Evolutionary conservation across 2,888 invertebrate species (phyloP), one percentile per base, ranked within the genome.

Genomic region (Lapara coniferarum): DNA sequence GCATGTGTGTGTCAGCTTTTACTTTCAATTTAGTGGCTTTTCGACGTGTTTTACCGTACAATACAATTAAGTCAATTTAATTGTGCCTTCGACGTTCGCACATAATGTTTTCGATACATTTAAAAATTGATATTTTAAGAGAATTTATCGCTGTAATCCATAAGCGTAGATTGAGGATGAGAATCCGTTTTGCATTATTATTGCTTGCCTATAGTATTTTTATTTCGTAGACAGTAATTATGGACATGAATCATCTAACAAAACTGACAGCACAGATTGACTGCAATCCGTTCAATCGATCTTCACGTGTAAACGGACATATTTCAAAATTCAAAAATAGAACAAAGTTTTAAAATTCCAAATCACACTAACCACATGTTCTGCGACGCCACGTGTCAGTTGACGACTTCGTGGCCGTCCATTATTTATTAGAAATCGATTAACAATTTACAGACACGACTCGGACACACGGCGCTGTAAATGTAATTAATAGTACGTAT

Each of bases 11-110:
- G 78, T 82, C 79, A 72, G 87, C 89, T 92, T 90, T 92, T 91
- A 91, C 92, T 92, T 92, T 92, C 90, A 83, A 78, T 81, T 81
- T 82, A 76, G 78, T 77, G 78, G 68, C 71, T 59, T 59, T 49
- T 69, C 49, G 63, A 49, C 49, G 25, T 63, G 19, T 58, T 66
- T 66, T 52, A 57, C 16, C 30, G 46, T 58, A 37, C 52, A 63
- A 59, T 63, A 63, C 68, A 63, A 56, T 56, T 55, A 67, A 55
- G 46, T 51, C 44, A n/a, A 59, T 59, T 44, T 63, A 13, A 63
- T 63, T 63, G 13, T 49, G 49, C 63, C 63, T 63, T 63, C 63
- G 49, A 63, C 63, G 63, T 19, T 12, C n/a, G 19, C 16, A 3
- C 37, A n/a, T n/a, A 58, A 46, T 46, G 46, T 59, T 59, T 46